Conservation (phyloP, 2,113 vertebrate species). For the Oplegnathus fasciatus region DNA sequence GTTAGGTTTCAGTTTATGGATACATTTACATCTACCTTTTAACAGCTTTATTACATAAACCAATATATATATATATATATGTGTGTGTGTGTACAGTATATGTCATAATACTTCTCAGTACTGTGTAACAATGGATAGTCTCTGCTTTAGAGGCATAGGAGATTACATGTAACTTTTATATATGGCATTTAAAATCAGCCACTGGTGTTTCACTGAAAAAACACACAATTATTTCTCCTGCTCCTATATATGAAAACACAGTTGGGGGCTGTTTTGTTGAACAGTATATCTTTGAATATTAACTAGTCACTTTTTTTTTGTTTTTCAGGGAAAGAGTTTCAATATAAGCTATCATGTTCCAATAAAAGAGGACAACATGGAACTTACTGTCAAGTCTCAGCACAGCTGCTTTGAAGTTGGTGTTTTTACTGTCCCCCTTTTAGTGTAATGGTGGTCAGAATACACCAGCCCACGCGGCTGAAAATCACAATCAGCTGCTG, state of each 20-base stretch:
- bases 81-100: too few species aligned
- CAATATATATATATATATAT: too few species aligned
- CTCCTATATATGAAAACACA: slow-evolving; percentile 5
- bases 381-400: slow-evolving; percentile 17
- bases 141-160: background rate
- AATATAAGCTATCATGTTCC: slow-evolving; percentile 20
- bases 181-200: background rate
- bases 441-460: slow-evolving; percentile 58
- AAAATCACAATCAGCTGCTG: slow-evolving; percentile 77
- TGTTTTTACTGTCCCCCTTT: slow-evolving; percentile 31
- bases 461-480: slow-evolving; percentile 52
- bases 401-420: slow-evolving; percentile 48
- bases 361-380: slow-evolving; percentile 17
- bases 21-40: background rate
- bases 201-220: background rate
- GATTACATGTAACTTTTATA: background rate
- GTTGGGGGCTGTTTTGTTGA: background rate
- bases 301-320: background rate
- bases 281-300: background rate
- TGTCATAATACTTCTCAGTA: background rate
- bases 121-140: background rate
- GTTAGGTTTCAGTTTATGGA: background rate
- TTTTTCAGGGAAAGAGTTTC: slow-evolving; percentile 4
- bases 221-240: background rate
- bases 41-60: background rate